Base-by-base conservation (phyloP, 1,140 invertebrate species). In the Macrocentrus cingulum region DNA sequence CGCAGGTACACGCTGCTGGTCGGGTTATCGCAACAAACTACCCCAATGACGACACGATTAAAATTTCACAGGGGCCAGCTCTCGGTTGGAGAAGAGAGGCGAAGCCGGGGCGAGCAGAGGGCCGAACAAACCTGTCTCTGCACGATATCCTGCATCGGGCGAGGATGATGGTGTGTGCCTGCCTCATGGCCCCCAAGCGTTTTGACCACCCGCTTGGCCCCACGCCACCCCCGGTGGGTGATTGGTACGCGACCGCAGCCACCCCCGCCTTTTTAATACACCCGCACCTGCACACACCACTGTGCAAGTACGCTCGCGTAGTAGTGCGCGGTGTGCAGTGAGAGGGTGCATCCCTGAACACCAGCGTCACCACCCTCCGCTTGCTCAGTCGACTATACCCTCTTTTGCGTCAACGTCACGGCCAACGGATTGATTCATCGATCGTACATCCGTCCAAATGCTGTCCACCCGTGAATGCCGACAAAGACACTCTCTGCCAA, bases 21-120 rank as follows among this genome's bases (percentile, higher is more conserved):
- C 54, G 58, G 60, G 57, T 62, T 65, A 65, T 65, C 57, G 60
- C 60, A 65, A 65, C 63, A 65, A 65, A 65, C 63, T 65, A 65
- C 60, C 67, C 70, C 70, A 72, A 72, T 74, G 69, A 72, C 69
- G 69, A 71, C 67, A 70, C 69, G 69, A 74, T 74, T 72, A 72
- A 74, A 74, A 73, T 73, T 74, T 74, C 65, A 74, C 70, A 65
- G 70, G 64, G 66, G 67, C 67, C 61, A 54, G n/a, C n/a, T n/a
- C n/a, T n/a, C n/a, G 61, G 74, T 54, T 50, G 52, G 46, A 8
- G 20, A 56, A 59, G 63, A 59, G 39, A 44, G 60, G 32, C 56
- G 68, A 73, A 23, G 32, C 32, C 54, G 44, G 22, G 32, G 25
- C 11, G 39, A 8, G 39, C n/a, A 7, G 23, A 7, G 11, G 34